phyloP scores from a whole-genome alignment of 2,113 vertebrate species.

The Gymnarchus niloticus region DNA sequence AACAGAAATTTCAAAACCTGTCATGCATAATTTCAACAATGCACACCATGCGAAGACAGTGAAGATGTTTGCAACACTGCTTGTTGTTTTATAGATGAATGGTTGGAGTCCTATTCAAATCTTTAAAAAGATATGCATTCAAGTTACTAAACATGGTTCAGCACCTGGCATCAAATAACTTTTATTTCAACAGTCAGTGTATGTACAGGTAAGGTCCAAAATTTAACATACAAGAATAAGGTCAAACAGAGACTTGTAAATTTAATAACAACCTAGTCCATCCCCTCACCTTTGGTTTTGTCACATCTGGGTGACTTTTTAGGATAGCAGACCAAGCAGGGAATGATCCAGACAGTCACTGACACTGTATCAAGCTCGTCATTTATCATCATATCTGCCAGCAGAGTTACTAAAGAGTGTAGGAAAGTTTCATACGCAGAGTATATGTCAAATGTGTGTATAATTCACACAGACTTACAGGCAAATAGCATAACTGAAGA shows the following conservation, averaged over 20 bases:
- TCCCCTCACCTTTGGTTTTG: not conserved
- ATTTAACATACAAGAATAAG: not conserved
- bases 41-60: too few relatives aligned
- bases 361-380: not conserved
- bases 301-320: not conserved
- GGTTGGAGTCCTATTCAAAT: not conserved
- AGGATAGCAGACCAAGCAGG: not conserved
- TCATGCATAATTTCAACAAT: not conserved
- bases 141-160: too few relatives aligned
- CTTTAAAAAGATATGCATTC: too few relatives aligned
- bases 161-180: not conserved
- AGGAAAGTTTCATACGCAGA: not conserved
- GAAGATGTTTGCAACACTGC: not conserved
- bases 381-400: conserved; percentile 1
- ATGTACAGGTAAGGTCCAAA: conserved; percentile 11
- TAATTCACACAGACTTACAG: not conserved
- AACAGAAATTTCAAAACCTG: too few relatives aligned
- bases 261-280: not conserved
- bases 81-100: not conserved
- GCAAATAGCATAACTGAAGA: not conserved
- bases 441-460: not conserved
- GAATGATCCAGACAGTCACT: not conserved
- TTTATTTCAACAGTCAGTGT: not conserved
- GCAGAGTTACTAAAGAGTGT: not conserved
- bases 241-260: conserved; percentile 5